phyloP scores from a whole-genome alignment of 1,140 invertebrate genomes.

The Ceratosolen solmsi region DNA sequence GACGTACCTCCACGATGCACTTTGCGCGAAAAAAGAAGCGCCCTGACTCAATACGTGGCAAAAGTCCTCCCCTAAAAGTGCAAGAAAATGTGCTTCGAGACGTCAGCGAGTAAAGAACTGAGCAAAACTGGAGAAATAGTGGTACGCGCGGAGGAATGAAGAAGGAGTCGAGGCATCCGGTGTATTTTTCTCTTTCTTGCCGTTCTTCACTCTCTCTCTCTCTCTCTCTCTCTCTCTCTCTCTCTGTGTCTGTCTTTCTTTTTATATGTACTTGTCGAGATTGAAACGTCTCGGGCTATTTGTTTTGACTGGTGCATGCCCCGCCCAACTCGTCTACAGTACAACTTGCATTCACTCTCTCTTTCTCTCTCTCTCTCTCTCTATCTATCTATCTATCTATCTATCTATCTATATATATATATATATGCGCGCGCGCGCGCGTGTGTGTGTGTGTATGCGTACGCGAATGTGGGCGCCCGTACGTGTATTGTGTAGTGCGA shows the following conservation, averaged over 20 bases:
- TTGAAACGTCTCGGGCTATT: conserved; percentile 67
- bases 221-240: background rate
- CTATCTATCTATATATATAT: no score
- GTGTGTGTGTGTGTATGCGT: no score
- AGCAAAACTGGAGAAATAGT: background rate
- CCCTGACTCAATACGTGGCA: background rate
- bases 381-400: background rate
- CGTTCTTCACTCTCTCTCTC: background rate
- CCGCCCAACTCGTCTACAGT: conserved; percentile 58
- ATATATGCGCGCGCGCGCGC: no score
- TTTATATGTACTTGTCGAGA: conserved; percentile 49
- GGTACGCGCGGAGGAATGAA: background rate
- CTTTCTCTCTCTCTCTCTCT: conserved; percentile 39
- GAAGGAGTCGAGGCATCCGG: conserved; percentile 8
- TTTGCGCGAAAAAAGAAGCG: background rate
- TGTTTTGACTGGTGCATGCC: conserved; percentile 63
- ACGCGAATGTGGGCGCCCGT: no score
- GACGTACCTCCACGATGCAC: background rate
- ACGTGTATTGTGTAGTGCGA: no score
- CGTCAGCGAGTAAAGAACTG: background rate
- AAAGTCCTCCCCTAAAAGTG: background rate
- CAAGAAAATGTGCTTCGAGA: background rate
- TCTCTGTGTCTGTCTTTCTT: conserved; percentile 1
- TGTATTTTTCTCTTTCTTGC: background rate
- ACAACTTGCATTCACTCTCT: conserved; percentile 35